Conservation (phyloP, 2,797 vertebrate genomes). For the Tauraco hartlaubi region DNA sequence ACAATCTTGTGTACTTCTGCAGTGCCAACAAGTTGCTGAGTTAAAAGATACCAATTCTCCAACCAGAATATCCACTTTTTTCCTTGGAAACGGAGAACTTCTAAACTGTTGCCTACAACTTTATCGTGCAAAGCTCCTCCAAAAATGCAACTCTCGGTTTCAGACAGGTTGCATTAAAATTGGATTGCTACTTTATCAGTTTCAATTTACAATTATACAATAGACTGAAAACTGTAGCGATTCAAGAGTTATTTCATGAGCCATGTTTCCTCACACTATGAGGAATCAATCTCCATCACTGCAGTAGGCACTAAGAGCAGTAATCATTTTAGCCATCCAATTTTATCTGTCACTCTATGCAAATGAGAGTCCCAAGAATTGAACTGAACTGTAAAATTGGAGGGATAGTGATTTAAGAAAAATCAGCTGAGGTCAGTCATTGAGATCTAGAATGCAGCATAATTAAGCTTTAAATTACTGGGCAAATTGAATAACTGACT, state of each 20-base stretch:
- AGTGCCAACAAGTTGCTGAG: background rate
- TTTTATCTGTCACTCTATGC: conserved; percentile 45
- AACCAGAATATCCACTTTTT: background rate
- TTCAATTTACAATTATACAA: background rate
- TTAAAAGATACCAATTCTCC: background rate
- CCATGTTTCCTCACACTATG: background rate
- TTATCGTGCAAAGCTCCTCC: background rate
- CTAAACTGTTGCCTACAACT: background rate
- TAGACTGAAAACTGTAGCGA: background rate
- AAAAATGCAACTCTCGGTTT: background rate
- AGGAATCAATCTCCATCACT: conserved; percentile 29
- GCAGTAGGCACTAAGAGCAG: background rate
- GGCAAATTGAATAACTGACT: conserved; percentile 45
- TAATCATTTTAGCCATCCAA: conserved; percentile 17
- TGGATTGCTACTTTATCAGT: background rate
- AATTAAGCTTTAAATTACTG: conserved; percentile 59
- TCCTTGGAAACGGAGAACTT: background rate
- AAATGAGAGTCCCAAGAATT: conserved; percentile 55
- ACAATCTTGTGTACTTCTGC: rapidly evolving
- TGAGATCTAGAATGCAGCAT: conserved; percentile 20
- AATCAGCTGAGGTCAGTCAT: conserved; percentile 41
- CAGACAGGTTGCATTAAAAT: background rate
- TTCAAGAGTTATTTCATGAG: background rate
- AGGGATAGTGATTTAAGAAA: conserved; percentile 38
- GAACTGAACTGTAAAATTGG: conserved; percentile 20